Evolutionary conservation across 2,797 vertebrate genomes (phyloP).

Genomic region (Mus caroli): DNA sequence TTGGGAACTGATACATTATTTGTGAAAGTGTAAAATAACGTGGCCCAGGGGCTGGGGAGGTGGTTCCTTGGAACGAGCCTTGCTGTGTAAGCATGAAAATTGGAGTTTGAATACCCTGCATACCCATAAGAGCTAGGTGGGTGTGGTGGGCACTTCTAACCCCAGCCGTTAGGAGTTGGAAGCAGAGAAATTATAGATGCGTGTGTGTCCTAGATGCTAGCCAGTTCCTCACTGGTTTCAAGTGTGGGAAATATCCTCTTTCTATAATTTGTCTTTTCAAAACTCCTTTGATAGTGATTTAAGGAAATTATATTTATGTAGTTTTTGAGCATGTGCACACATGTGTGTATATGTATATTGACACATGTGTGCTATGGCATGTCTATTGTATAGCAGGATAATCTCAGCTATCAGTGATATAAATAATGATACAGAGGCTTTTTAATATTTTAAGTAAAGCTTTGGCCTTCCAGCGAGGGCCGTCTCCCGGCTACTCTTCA

Average conservation of each 20-base stretch:
- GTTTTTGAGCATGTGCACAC: neutral
- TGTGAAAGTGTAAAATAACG: neutral
- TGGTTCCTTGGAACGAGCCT: neutral
- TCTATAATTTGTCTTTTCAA: neutral
- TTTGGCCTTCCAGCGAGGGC: neutral
- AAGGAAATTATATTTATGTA: neutral
- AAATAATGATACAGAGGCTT: neutral
- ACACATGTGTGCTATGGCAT: neutral
- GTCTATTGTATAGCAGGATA: neutral
- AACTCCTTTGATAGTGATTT: neutral
- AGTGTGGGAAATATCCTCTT: neutral
- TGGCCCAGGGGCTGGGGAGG: neutral
- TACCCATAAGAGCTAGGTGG: neutral
- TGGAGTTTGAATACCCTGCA: neutral
- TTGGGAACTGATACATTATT: neutral
- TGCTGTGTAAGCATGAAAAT: neutral
- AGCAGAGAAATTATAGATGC: neutral
- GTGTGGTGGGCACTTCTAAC: neutral
- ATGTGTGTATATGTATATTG: neutral
- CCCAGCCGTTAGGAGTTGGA: neutral
- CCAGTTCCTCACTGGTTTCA: neutral
- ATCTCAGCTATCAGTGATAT: neutral
- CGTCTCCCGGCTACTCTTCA: neutral
- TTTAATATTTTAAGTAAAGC: neutral
- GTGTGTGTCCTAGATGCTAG: neutral